Conservation (phyloP, 2,797 vertebrate species). For the Phalloptychus januarius region DNA sequence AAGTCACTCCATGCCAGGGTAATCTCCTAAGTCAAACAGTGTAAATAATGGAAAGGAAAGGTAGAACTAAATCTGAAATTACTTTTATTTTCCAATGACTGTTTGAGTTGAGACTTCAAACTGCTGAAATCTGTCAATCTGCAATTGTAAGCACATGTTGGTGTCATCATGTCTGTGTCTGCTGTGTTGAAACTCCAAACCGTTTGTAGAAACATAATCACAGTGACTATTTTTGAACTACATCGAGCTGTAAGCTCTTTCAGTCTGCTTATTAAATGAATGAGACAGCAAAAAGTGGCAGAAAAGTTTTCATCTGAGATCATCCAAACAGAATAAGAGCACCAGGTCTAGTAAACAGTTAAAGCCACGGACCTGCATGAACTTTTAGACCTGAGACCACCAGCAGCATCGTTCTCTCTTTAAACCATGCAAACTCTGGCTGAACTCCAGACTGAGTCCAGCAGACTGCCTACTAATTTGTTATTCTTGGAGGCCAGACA, state of each 20-base stretch:
- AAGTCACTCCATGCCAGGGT: not conserved
- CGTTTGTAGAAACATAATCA: not conserved
- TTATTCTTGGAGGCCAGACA: constrained; percentile 37
- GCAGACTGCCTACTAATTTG: constrained; percentile 40
- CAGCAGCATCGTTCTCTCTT: constrained; percentile 17
- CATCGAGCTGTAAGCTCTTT: not conserved
- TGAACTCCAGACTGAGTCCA: constrained; percentile 34
- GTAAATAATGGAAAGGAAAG: not conserved
- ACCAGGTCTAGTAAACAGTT: not conserved
- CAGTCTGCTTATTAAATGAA: not conserved
- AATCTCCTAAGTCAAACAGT: not conserved
- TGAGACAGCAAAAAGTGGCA: not conserved
- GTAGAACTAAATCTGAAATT: not conserved
- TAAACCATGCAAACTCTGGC: constrained; percentile 29
- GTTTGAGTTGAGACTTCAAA: not conserved
- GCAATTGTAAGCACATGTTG: not conserved
- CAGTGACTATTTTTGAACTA: not conserved
- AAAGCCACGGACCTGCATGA: not conserved
- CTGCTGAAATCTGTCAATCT: not conserved
- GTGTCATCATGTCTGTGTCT: not conserved
- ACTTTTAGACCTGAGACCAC: constrained; percentile 5
- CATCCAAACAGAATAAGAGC: not conserved
- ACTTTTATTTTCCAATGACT: not conserved
- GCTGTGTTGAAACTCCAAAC: not conserved
- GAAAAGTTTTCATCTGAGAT: not conserved